Percentiles rank a stretch among this genome's conserved stretches.
Conservation (phyloP, 2,888 invertebrate genomes). For the Elysia crispata region DNA sequence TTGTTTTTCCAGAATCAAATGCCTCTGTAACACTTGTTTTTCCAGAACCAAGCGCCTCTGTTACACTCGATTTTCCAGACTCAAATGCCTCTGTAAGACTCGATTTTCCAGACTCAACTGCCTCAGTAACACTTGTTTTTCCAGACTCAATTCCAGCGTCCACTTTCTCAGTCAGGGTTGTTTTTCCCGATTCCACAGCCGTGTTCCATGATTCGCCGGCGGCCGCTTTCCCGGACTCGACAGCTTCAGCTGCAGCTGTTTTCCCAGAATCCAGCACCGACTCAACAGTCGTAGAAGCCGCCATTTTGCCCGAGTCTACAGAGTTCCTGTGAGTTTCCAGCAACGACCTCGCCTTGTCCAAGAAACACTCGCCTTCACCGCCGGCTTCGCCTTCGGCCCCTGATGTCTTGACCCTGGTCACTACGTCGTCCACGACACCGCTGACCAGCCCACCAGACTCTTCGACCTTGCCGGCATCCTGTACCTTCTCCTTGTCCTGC, state of each 20-base stretch:
- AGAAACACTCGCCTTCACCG: constrained; percentile 1
- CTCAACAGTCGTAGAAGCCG: too few relatives aligned
- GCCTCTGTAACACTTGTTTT: not conserved
- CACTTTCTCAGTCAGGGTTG: not conserved
- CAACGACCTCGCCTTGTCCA: constrained; percentile 36
- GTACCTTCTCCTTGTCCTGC: not conserved
- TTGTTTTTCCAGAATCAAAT: not conserved
- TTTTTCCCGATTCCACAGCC: not conserved
- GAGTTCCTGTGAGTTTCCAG: constrained; percentile 42
- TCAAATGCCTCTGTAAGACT: too few relatives aligned
- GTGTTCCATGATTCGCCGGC: not conserved
- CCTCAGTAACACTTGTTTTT: not conserved
- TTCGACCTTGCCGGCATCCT: not conserved
- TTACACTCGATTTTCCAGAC: not conserved
- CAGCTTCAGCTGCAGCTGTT: not conserved
- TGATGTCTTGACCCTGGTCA: not conserved
- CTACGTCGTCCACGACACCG: not conserved
- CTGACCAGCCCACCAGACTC: not conserved
- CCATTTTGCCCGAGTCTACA: constrained; percentile 12
- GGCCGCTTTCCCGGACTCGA: constrained; percentile 2
- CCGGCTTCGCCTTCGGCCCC: not conserved
- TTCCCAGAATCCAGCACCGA: not conserved
- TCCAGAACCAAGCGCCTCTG: not conserved
- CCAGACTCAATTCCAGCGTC: not conserved
- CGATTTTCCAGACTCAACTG: not conserved